Evolutionary conservation across 2,113 vertebrate species (phyloP).

Genomic region (Zonotrichia leucophrys): DNA sequence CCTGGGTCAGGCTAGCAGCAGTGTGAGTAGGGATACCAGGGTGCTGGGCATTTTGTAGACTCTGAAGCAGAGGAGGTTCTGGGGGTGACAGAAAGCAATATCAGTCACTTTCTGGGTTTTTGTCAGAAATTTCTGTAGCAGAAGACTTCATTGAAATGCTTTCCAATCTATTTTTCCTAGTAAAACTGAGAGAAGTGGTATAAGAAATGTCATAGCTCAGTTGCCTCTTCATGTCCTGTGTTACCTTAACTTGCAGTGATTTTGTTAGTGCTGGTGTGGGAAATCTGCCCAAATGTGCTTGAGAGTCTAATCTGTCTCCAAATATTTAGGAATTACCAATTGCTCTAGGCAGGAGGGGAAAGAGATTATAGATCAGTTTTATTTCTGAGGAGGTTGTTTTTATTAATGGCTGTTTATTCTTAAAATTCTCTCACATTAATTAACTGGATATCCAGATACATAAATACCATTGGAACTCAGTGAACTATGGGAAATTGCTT

Average conservation of each 20-base stretch:
- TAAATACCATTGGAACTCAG: background rate
- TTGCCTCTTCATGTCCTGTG: background rate
- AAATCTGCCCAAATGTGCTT: background rate
- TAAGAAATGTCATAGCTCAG: background rate
- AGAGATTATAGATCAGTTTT: background rate
- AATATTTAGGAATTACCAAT: background rate
- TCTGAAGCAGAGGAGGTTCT: background rate
- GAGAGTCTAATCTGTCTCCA: rapidly evolving
- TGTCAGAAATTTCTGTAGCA: background rate
- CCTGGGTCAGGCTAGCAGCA: background rate
- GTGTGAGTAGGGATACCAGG: rapidly evolving
- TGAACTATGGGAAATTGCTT: background rate
- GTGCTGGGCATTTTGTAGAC: background rate
- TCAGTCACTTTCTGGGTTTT: background rate
- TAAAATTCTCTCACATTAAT: background rate
- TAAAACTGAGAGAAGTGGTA: background rate
- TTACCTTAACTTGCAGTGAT: background rate
- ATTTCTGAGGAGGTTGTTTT: background rate
- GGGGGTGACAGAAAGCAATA: background rate
- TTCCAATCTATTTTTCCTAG: background rate
- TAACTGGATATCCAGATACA: background rate
- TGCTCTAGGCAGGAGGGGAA: background rate
- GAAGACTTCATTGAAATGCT: background rate
- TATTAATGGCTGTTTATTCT: background rate
- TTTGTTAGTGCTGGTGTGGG: background rate